Base-by-base conservation (phyloP, 2,888 invertebrate species). In the Erebia epiphron region DNA sequence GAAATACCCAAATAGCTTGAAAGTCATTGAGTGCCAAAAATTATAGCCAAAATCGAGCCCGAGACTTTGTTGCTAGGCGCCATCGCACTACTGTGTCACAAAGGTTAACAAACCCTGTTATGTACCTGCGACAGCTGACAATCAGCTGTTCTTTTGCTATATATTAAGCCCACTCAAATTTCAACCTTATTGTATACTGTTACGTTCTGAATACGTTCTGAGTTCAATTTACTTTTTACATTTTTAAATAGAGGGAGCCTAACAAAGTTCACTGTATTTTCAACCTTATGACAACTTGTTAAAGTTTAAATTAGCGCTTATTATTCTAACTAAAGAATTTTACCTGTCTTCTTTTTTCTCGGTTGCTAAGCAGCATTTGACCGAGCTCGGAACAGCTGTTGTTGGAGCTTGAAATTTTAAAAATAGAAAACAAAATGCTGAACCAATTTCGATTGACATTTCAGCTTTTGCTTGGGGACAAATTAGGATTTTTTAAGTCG, bases 41-140 rank as follows among this genome's bases (percentile, higher is more conserved):
- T 35, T 35, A 35, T 35, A 26, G 4, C 3, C 35, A 46, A 46
- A 46, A 46, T 11, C 13, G 46, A 46, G 13, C 46, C 46, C 11
- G 46, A 11, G 11, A 13, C 46, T 46, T 46, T 4, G 43, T 10
- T 7, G 43, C 43, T 43, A 11, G 43, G 11, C 43, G 11, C 2
- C 46, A 11, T 46, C 13, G 3, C 52, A 16, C 52, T 52, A 52
- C 50, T 52, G 52, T 9, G 52, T 16, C 52, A 43, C 14, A 43
- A 2, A 61, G 61, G 62, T 62, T 21, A 8, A 46, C 21, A 1
- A 46, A 62, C 61, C 26, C 46, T 18, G 46, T 21, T 46, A 2
- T 16, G 60, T 60, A 13, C 26, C 9, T 58, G n/a, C 41, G 62
- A 62, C 62, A 62, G 62, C 62, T 62, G 62, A 62, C 49, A 21